Evolutionary conservation across 1,140 invertebrate genomes (phyloP).

Genomic region (Lepidurus apus): DNA sequence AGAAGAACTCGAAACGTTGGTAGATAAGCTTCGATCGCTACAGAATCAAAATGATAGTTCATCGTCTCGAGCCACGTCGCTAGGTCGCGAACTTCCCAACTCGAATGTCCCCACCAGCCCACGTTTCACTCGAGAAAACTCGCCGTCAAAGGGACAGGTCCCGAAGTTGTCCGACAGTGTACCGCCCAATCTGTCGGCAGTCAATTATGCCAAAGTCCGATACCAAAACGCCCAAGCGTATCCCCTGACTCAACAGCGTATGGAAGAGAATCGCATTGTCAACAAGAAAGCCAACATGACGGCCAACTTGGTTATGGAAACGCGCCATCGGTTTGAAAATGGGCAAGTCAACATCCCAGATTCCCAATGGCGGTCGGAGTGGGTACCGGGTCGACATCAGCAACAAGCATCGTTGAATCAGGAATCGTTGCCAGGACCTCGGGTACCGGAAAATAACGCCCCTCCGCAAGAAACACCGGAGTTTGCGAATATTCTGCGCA

Average conservation of each 20-base stretch:
- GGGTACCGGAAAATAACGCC: neutral
- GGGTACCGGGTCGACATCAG: constrained; percentile 42
- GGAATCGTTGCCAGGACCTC: constrained; percentile 44
- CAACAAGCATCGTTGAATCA: constrained; percentile 46
- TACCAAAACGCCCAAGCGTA: constrained; percentile 55
- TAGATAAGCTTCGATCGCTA: constrained; percentile 34
- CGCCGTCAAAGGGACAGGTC: constrained; percentile 23
- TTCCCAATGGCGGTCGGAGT: constrained; percentile 38
- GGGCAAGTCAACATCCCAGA: constrained; percentile 35
- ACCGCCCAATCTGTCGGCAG: constrained; percentile 45
- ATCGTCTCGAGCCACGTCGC: constrained; percentile 20
- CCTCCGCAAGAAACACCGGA: constrained; percentile 19
- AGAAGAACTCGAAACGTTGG: constrained; percentile 37
- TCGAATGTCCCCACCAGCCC: constrained; percentile 29
- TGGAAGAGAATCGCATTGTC: constrained; percentile 52
- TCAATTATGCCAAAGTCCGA: constrained; percentile 60
- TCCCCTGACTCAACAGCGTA: constrained; percentile 48
- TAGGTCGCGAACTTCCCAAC: neutral
- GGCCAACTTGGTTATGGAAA: constrained; percentile 39
- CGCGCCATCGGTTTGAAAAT: constrained; percentile 42
- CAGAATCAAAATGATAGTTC: constrained; percentile 33
- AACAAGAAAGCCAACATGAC: constrained; percentile 40
- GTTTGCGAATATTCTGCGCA: constrained; percentile 37
- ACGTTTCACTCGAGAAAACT: constrained; percentile 43
- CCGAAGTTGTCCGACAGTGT: constrained; percentile 32